Evolutionary conservation across 2,888 invertebrate genomes (phyloP), one percentile per base, ranked within the genome.

Genomic region (Ennomos erosarius): DNA sequence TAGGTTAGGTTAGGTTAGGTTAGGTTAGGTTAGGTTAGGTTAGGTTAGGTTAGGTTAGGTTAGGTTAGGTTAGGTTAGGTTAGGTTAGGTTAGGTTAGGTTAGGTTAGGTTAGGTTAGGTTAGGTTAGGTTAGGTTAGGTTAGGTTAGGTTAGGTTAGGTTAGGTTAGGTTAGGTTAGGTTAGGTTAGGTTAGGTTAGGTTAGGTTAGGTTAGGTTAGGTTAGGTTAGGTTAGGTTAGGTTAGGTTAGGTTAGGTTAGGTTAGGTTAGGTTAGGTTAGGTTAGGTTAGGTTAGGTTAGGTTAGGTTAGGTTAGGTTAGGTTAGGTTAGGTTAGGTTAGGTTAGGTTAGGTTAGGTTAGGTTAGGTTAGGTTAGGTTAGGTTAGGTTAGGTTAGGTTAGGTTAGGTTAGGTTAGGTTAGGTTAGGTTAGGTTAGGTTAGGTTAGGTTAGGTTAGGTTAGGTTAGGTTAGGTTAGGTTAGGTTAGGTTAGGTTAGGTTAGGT

Each of bases 41-140:
- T 47, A 50, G 59, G 59, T 59, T 55, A 59, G 59, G 59, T 59
- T 59, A 59, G 59, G 59, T 59, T 59, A 59, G 59, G 59, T 59
- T 59, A 26, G 26, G 26, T 26, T 26, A 26, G 26, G 26, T 26
- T 26, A 26, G 26, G 26, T 26, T 26, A 26, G 26, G 26, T 26
- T 26, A 26, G 26, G 26, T 26, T 26, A 26, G 26, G 26, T 26
- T 26, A 26, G 26, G 26, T 26, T 26, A 26, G 26, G 26, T 26
- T 26, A n/a, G n/a, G n/a, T 62, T 58, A 58, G 48, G 39, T 48
- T 48, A 48, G 48, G 48, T 48, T 55, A 49, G 59, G 59, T 48
- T 47, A 50, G 59, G 59, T 59, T 55, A 59, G 59, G 59, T 59
- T 59, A 59, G 59, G 59, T 59, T 59, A 59, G 59, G 59, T 59